Evolutionary conservation across 2,888 invertebrate species (phyloP), one percentile per base, ranked within the genome.

Genomic region (Ctenicera cuprea): DNA sequence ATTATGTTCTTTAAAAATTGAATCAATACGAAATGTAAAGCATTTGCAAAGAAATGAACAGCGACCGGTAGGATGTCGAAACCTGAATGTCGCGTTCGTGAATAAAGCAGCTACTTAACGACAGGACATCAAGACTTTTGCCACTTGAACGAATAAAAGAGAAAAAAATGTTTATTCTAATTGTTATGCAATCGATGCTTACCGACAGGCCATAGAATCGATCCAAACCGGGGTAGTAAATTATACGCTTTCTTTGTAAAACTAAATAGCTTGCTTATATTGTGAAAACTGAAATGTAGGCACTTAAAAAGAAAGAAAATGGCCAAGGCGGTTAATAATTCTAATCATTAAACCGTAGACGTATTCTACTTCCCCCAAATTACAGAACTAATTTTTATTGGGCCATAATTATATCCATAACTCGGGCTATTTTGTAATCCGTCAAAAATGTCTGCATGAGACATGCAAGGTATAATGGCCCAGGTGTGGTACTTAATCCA

Each of bases 381-480:
- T 33, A 18, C 18, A 18, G 38, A 59, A 59, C 33, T 38, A 37
- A 59, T 59, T 59, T 59, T 59, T 59, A 59, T 59, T 59, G 38
- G 59, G 38, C 18, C 59, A 18, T 59, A 38, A 57, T 57, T 57
- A 57, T 57, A 5, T 16, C 57, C 57, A 57, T 37, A 57, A 57
- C 57, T 30, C 33, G 57, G 16, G 54, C 12, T 20, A 59, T 37
- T 37, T 37, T 41, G 38, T 41, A 59, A 38, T 38, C 20, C 59
- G 59, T 59, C 59, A 59, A 68, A 68, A 68, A 68, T 33, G 67
- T 65, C 66, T 38, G 20, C 54, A 38, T 22, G 38, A 20, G 54
- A 67, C 43, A 45, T 37, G 59, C 59, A 61, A 48, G 33, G 14
- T 3, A 54, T 54, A 54, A 54, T 54, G 14, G 62, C 62, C 62